Evolutionary conservation across 1,140 invertebrate species (phyloP), one percentile per base, ranked within the genome.

Genomic region (Physella acuta): DNA sequence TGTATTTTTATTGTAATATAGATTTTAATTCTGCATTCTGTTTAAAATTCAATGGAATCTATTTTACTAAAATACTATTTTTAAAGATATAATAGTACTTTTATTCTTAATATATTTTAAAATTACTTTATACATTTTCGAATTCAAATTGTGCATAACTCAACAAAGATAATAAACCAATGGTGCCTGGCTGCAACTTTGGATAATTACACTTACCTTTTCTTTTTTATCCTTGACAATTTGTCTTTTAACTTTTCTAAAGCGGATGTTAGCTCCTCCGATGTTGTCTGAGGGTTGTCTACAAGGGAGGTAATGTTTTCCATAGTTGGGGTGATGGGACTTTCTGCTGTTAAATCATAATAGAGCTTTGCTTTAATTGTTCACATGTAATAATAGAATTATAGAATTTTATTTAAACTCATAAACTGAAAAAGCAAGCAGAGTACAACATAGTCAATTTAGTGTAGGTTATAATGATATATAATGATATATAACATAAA

Each of bases 211-310:
- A n/a, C n/a, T n/a, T 1, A 66, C 64, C 64, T 66, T 34, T 39
- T 36, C 20, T 44, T 49, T 39, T 56, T 66, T 28, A 66, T 55
- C 33, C 56, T 26, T 3, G 33, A 52, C 20, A 34, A 52, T 24
- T 66, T 56, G 30, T 26, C 1, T 20, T 56, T 66, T 11, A 66
- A 37, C 1, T 1, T n/a, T 17, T 66, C 53, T 14, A 56, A 28
- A 20, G 52, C 33, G 28, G 30, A 4, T 3, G 33, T 55, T 2
- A 66, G 53, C n/a, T 66, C 64, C 28, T 31, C 33, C 16, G 20
- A 1, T 37, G 64, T 37, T 33, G 64, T 56, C n/a, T 26, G 16
- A 34, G 64, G 64, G 34, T 66, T 66, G 4, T 31, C 26, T 1
- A 56, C 30, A 2, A 66, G 3, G 31, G 2, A 3, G 14, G 20